Conservation (phyloP, 2,888 invertebrate genomes). For the Lithophane ornitopus region DNA sequence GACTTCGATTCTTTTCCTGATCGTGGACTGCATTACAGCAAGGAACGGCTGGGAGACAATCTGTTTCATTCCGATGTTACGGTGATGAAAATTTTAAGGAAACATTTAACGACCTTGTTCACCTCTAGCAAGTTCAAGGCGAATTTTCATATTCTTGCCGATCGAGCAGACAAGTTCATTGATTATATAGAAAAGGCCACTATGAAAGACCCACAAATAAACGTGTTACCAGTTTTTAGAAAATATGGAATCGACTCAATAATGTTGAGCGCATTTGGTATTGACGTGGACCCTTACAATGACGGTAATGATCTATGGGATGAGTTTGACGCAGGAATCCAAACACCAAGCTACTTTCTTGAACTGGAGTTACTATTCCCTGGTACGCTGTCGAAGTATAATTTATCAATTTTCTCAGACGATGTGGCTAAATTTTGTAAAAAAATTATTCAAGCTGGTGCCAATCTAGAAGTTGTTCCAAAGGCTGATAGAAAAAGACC, state of each 20-base stretch:
- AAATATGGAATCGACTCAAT: conserved; percentile 69
- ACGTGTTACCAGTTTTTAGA: conserved; percentile 61
- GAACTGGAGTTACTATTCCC: conserved; percentile 72
- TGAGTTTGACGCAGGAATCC: conserved; percentile 59
- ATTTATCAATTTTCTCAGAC: conserved; percentile 65
- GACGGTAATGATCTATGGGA: conserved; percentile 62
- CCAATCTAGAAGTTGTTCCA: conserved; percentile 35
- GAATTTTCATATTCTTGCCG: conserved; percentile 67
- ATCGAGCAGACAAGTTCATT: conserved; percentile 70
- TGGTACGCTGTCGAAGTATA: conserved; percentile 59
- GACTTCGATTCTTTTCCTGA: conserved; percentile 77
- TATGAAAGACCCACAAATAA: conserved; percentile 58
- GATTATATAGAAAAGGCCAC: conserved; percentile 66
- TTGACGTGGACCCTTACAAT: conserved; percentile 66
- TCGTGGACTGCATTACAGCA: conserved; percentile 73
- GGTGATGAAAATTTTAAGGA: conserved; percentile 73
- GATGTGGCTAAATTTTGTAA: conserved; percentile 63
- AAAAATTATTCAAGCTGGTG: conserved; percentile 63
- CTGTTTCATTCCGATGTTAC: conserved; percentile 74
- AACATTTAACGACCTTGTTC: conserved; percentile 74
- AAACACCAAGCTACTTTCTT: conserved; percentile 59
- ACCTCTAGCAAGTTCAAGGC: conserved; percentile 75
- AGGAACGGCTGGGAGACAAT: conserved; percentile 74
- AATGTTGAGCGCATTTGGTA: conserved; percentile 64
- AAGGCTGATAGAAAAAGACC: conserved; percentile 52